Percentiles rank a stretch among this genome's conserved stretches.
Conservation (phyloP, 2,113 vertebrate genomes). For the Isichthys henryi region DNA sequence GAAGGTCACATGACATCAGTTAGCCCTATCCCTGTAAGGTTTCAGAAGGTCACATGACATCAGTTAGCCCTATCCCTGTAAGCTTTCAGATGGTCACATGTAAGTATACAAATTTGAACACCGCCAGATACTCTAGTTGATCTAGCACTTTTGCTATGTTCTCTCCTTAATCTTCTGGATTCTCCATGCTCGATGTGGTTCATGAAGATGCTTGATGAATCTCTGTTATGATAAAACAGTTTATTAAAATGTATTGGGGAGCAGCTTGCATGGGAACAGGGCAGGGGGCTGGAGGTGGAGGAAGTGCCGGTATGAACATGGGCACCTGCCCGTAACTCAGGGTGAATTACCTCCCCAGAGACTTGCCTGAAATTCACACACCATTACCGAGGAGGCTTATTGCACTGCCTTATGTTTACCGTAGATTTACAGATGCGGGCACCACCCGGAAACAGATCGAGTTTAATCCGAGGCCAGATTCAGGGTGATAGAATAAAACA, state of each 20-base stretch:
- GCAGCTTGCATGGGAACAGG: not conserved
- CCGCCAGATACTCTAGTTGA: not conserved
- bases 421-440: not conserved
- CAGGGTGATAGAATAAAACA: slow-evolving; percentile 3
- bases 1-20: not conserved
- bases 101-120: not conserved
- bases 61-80: not conserved
- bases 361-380: not conserved
- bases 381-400: not conserved
- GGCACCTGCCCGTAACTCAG: not conserved
- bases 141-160: not conserved
- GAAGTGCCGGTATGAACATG: not conserved
- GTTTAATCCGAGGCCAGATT: not conserved
- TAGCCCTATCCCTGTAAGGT: not conserved
- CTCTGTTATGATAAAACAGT: not conserved
- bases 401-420: not conserved
- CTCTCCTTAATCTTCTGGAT: not conserved
- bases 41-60: not conserved
- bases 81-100: too few relatives aligned
- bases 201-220: too few relatives aligned
- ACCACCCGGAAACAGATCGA: not conserved
- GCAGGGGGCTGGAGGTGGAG: not conserved
- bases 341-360: not conserved
- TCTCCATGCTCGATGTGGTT: not conserved
- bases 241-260: not conserved